Conservation (phyloP, 2,113 vertebrate genomes). For the Bubalus kerabau region DNA sequence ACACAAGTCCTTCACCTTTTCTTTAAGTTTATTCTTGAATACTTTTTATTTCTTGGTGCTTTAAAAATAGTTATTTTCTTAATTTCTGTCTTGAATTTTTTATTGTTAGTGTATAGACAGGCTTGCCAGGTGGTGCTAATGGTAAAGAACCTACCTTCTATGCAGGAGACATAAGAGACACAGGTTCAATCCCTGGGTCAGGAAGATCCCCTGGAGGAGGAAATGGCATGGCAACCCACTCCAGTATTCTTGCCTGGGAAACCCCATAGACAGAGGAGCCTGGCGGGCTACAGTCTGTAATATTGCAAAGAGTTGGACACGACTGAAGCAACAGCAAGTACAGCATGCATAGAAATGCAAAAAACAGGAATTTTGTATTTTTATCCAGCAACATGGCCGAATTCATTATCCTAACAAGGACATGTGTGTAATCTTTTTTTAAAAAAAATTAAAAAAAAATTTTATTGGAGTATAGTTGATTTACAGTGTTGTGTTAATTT, state of each 20-base stretch:
- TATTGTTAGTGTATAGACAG: background rate
- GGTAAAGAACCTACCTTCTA: background rate
- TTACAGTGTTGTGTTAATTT: background rate
- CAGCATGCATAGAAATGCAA: background rate
- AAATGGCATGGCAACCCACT: background rate
- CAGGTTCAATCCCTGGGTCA: background rate
- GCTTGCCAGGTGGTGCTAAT: background rate
- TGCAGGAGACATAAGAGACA: background rate
- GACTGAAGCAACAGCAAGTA: accelerated
- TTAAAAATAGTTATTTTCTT: background rate
- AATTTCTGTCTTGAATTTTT: background rate
- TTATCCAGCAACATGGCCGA: background rate
- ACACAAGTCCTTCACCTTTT: background rate
- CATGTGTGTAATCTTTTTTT: background rate
- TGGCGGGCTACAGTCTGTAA: background rate
- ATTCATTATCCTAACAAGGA: background rate
- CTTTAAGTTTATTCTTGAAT: background rate
- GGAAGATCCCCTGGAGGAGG: background rate
- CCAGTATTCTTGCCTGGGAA: background rate
- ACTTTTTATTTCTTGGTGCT: background rate
- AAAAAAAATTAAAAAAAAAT: background rate
- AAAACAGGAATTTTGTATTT: background rate
- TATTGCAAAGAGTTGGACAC: background rate
- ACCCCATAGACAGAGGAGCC: background rate
- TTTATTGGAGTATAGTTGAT: background rate